phyloP scores from a whole-genome alignment of 2,113 vertebrate genomes.

The Rhizomys pruinosus region DNA sequence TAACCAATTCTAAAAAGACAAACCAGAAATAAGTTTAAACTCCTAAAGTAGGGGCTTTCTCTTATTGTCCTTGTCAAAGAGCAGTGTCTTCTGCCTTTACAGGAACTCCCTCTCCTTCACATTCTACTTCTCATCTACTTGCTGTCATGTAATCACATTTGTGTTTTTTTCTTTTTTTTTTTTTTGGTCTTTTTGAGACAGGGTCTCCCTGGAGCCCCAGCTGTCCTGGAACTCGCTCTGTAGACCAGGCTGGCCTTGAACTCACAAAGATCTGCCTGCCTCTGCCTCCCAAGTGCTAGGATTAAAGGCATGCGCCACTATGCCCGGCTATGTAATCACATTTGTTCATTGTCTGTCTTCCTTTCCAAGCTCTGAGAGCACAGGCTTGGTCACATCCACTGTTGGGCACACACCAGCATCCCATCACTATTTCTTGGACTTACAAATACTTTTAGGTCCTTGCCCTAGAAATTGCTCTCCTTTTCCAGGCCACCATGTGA shows the following conservation, averaged over 20 bases:
- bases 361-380: background rate
- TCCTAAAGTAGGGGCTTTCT: background rate
- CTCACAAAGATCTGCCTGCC: too few relatives aligned
- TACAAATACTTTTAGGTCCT: background rate
- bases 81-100: background rate
- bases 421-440: background rate
- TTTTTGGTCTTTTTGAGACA: too few relatives aligned
- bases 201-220: too few relatives aligned
- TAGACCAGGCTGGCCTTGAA: too few relatives aligned
- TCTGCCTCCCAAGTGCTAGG: too few relatives aligned
- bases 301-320: too few relatives aligned
- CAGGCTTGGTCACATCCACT: background rate
- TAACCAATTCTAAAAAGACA: background rate
- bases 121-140: background rate
- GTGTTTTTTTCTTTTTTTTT: too few relatives aligned
- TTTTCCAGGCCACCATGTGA: background rate
- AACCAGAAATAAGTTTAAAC: background rate
- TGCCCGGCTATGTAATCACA: too few relatives aligned
- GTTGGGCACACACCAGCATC: background rate
- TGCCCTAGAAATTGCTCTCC: background rate
- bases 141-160: background rate
- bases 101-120: background rate
- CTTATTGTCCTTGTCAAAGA: background rate
- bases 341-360: background rate
- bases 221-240: too few relatives aligned